Base-by-base conservation (phyloP, 2,113 vertebrate species). In the Dipodomys spectabilis region DNA sequence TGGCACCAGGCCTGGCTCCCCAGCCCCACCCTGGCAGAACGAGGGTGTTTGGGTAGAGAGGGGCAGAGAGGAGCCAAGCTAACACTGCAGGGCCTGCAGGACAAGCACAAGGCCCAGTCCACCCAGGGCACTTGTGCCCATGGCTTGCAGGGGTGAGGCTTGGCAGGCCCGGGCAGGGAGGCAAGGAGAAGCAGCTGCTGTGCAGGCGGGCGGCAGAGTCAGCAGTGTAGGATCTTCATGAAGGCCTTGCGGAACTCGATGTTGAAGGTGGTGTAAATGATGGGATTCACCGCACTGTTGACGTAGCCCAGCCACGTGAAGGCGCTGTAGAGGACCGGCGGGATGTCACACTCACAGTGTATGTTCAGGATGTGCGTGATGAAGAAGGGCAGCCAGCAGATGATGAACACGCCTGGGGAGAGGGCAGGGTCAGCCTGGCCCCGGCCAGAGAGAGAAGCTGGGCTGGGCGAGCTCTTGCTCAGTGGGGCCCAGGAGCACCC, bases 371-470 rank as follows among this genome's bases (percentile, higher is more conserved):
- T 99, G 97, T 99, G 99, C 9, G 99, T 99, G 97, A 99, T 99
- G 98, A 99, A 99, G 98, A 99, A 99, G 0, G 99, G 99, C 95
- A 99, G 98, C 99, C 99, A 99, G 97, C 99, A 99, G 96, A 99
- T 99, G 98, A 99, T 99, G 97, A 99, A 99, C 82, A 99, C 99
- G 97, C 99, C 99, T 99, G 95, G 45, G 94, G 95, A 96, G 82
- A 98, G 53, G 28, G 39, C 35, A 72, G 15, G 39, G 57, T 97
- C 82, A 97, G 93, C 57, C 23, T 10, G 28, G 7, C 11, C 86
- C 0, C 25, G 0, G 13, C 45, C 19, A 39, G 10, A 0, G 7
- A 64, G 57, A 1, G 57, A 28, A 5, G 16, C 57, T 10, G 22
- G 7, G 30, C 88, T 25, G n/a, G 27, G 60, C 2, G 11, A 7